Evolutionary conservation across 1,140 invertebrate species (phyloP).

Genomic region (Trachymyrmex septentrionalis): DNA sequence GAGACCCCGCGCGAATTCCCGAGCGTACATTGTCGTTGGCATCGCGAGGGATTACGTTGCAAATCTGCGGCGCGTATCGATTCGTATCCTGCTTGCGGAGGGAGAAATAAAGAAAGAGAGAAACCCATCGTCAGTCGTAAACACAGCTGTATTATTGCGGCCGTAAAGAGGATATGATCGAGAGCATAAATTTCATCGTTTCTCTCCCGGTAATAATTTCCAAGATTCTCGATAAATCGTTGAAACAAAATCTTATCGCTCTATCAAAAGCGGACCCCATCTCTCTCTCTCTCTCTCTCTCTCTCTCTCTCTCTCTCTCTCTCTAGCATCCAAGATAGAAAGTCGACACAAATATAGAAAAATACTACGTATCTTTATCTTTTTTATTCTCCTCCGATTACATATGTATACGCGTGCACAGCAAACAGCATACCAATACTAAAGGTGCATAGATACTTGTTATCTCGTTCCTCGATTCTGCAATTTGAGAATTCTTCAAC

Average conservation of each 20-base stretch:
- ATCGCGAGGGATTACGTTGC: conserved; percentile 56
- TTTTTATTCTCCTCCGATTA: background rate
- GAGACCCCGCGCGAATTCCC: conserved; percentile 18
- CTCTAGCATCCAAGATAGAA: background rate
- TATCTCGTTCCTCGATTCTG: background rate
- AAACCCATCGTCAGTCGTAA: conserved; percentile 38
- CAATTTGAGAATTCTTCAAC: background rate
- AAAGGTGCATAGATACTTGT: background rate
- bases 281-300: background rate
- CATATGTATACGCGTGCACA: background rate
- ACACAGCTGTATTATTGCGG: conserved; percentile 43
- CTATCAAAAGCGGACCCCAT: conserved; percentile 11
- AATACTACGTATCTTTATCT: background rate
- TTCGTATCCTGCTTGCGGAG: background rate
- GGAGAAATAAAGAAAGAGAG: conserved; percentile 10
- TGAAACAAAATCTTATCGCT: conserved; percentile 66
- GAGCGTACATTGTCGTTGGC: conserved; percentile 46
- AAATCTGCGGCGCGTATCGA: conserved; percentile 48
- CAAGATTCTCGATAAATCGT: conserved; percentile 58
- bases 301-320: background rate
- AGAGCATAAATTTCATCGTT: conserved; percentile 50
- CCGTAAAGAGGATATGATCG: conserved; percentile 60
- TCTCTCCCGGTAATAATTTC: conserved; percentile 47
- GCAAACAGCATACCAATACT: too few species aligned
- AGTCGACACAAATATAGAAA: background rate